Evolutionary conservation across 2,113 vertebrate genomes (phyloP), one percentile per base, ranked within the genome.

Genomic region (Ariopsis seemanni): DNA sequence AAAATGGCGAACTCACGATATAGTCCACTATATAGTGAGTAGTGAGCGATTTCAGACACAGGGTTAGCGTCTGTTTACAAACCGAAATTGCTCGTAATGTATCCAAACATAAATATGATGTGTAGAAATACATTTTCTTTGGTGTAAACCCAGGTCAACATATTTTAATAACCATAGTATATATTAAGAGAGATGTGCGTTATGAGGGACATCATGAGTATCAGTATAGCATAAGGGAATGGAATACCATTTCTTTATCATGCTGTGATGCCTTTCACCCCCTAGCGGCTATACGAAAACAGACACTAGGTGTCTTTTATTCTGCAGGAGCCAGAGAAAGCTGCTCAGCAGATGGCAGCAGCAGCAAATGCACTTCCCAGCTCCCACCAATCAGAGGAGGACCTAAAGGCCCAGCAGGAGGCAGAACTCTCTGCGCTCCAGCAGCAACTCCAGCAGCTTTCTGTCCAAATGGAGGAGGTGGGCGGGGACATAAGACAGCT

Each of bases 381-480:
- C 52, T 92, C 93, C 18, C 92, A 60, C 50, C 92, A 90, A 77
- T 94, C 95, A 2, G 95, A 96, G 89, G 93, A 95, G 88, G 96
- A 96, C 20, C 86, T 82, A 4, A 91, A 93, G 91, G 93, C 92
- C n/a, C 89, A 86, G 69, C 96, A 96, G 88, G 94, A 96, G 90
- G 93, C 94, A 82, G 97, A 97, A 87, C 82, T 97, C 30, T 86
- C 91, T 0, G 90, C 90, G 18, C 92, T 97, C 53, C 93, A 92
- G 91, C 91, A 95, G 82, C 94, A 96, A 87, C 89, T 97, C 7
- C 95, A 96, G 78, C 91, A 94, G 42, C 91, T 97, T 48, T 95
- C 94, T 63, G 89, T 71, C 34, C 93, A 93, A 8, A 92, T 96
- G 1, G 94, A 96, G 62, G 94, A 95, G 53, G 91, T 96, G 0